Base-by-base conservation (phyloP, 2,888 invertebrate genomes). In the Hetaerina titia region DNA sequence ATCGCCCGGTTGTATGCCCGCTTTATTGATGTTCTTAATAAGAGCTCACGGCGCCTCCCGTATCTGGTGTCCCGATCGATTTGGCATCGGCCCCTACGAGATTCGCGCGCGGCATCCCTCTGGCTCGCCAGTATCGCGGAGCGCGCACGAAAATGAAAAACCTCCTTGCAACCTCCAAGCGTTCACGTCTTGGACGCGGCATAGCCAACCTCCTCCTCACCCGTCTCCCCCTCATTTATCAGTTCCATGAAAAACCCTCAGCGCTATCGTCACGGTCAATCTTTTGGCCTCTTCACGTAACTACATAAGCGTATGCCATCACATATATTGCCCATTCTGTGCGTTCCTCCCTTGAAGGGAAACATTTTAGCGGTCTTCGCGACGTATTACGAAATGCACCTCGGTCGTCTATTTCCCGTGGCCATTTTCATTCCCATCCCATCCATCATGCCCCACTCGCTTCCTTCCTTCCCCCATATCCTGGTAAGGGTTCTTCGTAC, bases 21-120 rank as follows among this genome's bases (percentile, higher is more conserved):
- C 69, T 69, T 69, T 69, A 69, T 69, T 69, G 69, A 69, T 69
- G 69, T n/a, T n/a, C 69, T 69, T 69, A 69, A 69, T 69, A 69
- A 69, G 69, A 22, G 69, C 69, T 69, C 69, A 17, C 69, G 69
- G 69, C 69, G 69, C 69, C 69, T 69, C 69, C n/a, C 19, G 69
- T 69, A 69, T 69, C 69, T 69, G n/a, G 69, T n/a, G 69, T 69
- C 69, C n/a, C 69, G n/a, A 69, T 69, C 69, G 69, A 69, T 69
- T 69, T 69, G 69, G 69, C 69, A 69, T 9, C n/a, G 69, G 69
- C 69, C 69, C 69, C 69, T 22, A 9, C 69, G 15, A 17, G 69
- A 45, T 45, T 45, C 45, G n/a, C 22, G 22, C 69, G 19, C 69
- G n/a, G 6, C 69, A 45, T 45, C 45, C 69, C 63, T 17, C 17